Conservation (phyloP, 2,113 vertebrate species). For the Pitta sordida region DNA sequence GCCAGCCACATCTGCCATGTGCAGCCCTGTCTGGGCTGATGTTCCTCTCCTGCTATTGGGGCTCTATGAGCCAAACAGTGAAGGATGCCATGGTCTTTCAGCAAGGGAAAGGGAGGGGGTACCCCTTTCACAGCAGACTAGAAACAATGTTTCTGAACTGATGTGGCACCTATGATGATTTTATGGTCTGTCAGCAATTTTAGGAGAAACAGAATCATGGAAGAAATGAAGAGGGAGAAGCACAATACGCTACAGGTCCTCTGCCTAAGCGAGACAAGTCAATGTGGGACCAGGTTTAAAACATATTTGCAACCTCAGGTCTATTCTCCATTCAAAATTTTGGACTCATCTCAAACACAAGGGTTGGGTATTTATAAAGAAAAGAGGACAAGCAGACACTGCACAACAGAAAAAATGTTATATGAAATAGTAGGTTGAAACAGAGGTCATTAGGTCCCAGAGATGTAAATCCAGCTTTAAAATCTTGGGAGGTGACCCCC, state of each 20-base stretch:
- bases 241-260: not conserved
- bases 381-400: not conserved
- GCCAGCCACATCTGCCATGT: not conserved
- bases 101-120: not conserved
- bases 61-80: accelerated
- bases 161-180: not conserved
- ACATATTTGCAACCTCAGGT: not conserved
- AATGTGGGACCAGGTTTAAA: not conserved
- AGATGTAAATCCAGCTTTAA: not conserved
- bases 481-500: not conserved
- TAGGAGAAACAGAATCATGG: not conserved
- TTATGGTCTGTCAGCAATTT: not conserved
- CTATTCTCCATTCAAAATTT: constrained; percentile 27
- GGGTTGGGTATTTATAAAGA: not conserved
- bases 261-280: not conserved
- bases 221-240: constrained; percentile 12
- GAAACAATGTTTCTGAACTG: not conserved
- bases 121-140: not conserved
- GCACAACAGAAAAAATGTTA: not conserved
- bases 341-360: not conserved
- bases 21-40: not conserved
- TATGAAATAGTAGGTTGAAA: not conserved
- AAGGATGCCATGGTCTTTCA: not conserved
- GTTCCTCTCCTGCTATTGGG: not conserved
- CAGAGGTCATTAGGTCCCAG: not conserved